phyloP scores from a whole-genome alignment of 2,113 vertebrate species.

The Pica pica region DNA sequence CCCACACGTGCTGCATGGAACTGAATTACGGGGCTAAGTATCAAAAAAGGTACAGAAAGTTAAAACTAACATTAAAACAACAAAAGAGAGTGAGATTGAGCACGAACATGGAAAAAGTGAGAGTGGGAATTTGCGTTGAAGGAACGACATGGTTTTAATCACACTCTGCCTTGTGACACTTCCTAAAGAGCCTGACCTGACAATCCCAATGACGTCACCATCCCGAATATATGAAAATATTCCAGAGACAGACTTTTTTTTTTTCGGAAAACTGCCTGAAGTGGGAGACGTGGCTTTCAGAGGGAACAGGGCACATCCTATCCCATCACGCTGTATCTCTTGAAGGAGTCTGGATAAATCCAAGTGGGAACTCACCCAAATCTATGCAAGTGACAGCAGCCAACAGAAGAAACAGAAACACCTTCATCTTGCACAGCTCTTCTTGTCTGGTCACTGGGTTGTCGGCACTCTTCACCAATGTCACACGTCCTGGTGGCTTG shows the following conservation, averaged over 20 bases:
- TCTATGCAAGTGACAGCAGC: not conserved
- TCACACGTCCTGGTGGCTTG: not conserved
- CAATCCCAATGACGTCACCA: not conserved
- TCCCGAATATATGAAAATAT: not conserved
- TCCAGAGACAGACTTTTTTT: not conserved
- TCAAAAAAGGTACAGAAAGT: not conserved
- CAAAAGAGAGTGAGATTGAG: not conserved
- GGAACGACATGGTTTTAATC: rapidly evolving
- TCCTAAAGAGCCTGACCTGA: not conserved
- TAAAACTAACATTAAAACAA: not conserved
- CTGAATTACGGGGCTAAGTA: not conserved
- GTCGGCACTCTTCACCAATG: not conserved
- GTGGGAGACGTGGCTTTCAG: not conserved
- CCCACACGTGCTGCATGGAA: not conserved
- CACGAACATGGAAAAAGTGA: not conserved
- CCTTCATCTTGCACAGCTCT: not conserved
- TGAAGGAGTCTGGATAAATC: not conserved
- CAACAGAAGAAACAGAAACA: not conserved
- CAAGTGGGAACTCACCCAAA: not conserved
- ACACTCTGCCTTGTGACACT: not conserved
- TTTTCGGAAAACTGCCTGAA: not conserved
- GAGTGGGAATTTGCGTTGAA: not conserved
- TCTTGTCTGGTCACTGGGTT: not conserved
- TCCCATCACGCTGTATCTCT: not conserved
- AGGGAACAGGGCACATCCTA: rapidly evolving